Evolutionary conservation across 2,113 vertebrate genomes (phyloP), one percentile per base, ranked within the genome.

Genomic region (Acrocephalus arundinaceus): DNA sequence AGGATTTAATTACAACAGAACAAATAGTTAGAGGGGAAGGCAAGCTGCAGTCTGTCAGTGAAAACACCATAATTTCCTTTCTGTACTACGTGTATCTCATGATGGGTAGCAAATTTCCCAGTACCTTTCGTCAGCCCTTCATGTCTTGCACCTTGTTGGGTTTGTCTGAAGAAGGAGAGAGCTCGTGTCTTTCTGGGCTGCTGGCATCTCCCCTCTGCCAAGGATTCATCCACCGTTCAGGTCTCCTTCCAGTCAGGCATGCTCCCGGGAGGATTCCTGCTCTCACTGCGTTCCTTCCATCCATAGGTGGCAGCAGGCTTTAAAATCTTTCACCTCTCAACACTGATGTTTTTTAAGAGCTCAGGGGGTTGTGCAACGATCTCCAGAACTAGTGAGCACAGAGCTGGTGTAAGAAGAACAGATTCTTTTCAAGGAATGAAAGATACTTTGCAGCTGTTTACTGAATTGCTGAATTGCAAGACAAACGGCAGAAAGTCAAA

Each of bases 291-390:
- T 71, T 51, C 88, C 83, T 91, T 78, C 92, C 87, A 89, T 95
- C 96, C 84, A 31, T 96, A 97, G 97, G 88, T 97, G 97, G 96
- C 97, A 97, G 97, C 95, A 97, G 61, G 65, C 87, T 90, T 82
- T 95, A 90, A 67, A 97, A 49, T 65, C 89, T 93, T 74, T 30
- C 52, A 58, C 80, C 81, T 89, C 75, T 25, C 65, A 15, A 1
- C 45, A 1, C 1, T 6, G 90, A 28, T 20, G 65, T 3, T 9
- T 43, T 61, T 43, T 1, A 35, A 59, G 89, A 78, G 68, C 68
- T 63, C 21, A 1, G 62, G 46, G 48, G 31, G 52, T 19, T 66
- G 87, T 6, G 85, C 75, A 16, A 31, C 1, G 13, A 20, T n/a
- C 43, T 73, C 54, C 78, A 46, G 35, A 52, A 12, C 31, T 65